Evolutionary conservation across 2,797 vertebrate genomes (phyloP).

Genomic region (Toxotes lorentzi): DNA sequence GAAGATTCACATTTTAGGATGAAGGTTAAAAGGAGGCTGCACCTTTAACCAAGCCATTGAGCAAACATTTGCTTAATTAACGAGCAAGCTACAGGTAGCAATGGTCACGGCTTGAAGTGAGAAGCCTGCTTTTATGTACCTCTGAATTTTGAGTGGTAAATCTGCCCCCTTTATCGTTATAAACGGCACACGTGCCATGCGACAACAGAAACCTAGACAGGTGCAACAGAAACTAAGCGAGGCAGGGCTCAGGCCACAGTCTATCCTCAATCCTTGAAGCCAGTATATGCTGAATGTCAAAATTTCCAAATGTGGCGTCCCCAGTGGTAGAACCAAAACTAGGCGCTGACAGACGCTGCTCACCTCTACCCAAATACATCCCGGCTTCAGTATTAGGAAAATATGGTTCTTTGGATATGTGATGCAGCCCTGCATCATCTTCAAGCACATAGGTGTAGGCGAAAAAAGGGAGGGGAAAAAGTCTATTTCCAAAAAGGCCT

Average conservation of each 20-base stretch:
- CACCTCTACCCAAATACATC: background rate
- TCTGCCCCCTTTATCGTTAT: too few species aligned
- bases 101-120: too few species aligned
- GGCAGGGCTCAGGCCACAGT: too few species aligned
- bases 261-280: background rate
- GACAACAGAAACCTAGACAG: too few species aligned
- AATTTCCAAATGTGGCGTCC: background rate
- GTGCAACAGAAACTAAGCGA: background rate
- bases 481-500: slow-evolving; percentile 32
- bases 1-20: too few species aligned
- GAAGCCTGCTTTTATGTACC: too few species aligned
- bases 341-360: background rate
- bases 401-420: background rate
- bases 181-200: too few species aligned
- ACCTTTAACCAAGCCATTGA: too few species aligned
- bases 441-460: slow-evolving; percentile 7
- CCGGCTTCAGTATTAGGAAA: background rate
- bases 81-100: too few species aligned
- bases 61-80: too few species aligned
- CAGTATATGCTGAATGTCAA: background rate
- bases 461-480: background rate
- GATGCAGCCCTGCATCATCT: slow-evolving; percentile 37
- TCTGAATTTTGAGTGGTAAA: too few species aligned
- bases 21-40: too few species aligned
- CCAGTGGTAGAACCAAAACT: background rate